phyloP scores from a whole-genome alignment of 2,888 invertebrate species.

The Creontiades dilutus region DNA sequence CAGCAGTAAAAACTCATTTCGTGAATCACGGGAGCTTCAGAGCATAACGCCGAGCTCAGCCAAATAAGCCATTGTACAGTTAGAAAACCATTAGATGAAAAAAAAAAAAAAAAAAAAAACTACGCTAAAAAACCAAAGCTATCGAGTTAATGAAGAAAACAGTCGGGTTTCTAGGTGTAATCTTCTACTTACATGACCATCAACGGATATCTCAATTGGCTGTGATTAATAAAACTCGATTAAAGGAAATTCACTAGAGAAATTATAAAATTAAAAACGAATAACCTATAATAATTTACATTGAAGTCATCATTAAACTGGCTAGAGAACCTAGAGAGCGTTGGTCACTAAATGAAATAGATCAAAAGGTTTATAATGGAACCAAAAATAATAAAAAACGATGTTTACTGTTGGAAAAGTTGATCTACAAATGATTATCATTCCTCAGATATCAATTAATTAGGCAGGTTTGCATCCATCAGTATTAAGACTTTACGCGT shows the following conservation, averaged over 20 bases:
- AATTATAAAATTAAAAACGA: not conserved
- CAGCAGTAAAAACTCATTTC: not conserved
- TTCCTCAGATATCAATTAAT: too few relatives aligned
- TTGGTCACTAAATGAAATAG: too few relatives aligned
- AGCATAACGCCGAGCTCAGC: constrained; percentile 2
- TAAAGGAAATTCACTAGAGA: not conserved
- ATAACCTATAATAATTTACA: not conserved
- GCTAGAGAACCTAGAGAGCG: too few relatives aligned
- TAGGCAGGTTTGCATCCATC: too few relatives aligned
- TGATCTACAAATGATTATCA: too few relatives aligned
- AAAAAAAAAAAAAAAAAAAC: constrained; percentile 9
- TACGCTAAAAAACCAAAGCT: not conserved
- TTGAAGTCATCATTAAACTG: too few relatives aligned
- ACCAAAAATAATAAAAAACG: too few relatives aligned
- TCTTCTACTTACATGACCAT: constrained; percentile 39
- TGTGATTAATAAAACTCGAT: constrained; percentile 24
- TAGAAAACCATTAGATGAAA: not conserved
- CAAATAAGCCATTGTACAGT: not conserved
- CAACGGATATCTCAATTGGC: constrained; percentile 32
- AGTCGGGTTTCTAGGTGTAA: not conserved
- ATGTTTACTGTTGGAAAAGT: too few relatives aligned
- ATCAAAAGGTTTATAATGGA: too few relatives aligned
- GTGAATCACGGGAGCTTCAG: not conserved
- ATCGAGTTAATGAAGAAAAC: constrained; percentile 1
- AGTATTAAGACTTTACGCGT: too few relatives aligned